A percentile compares a stretch with the other conserved stretches of the same genome.
Evolutionary conservation across 2,888 invertebrate species (phyloP).

Genomic region (Noctua janthina): DNA sequence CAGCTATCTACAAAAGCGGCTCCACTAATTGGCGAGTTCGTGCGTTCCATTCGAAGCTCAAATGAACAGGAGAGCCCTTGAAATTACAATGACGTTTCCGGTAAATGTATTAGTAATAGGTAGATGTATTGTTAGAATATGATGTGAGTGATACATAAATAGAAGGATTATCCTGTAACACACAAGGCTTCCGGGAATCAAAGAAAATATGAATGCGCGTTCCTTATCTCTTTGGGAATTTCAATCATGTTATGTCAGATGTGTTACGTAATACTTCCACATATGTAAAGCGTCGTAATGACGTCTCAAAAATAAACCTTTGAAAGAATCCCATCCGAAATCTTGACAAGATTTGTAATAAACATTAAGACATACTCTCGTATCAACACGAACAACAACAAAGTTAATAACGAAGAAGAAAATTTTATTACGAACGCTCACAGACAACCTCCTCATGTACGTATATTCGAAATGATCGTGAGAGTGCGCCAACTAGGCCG

Average conservation of each 20-base stretch:
- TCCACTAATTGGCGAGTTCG: constrained; percentile 45
- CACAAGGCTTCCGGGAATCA: not conserved
- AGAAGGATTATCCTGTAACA: not conserved
- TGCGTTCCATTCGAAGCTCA: constrained; percentile 26
- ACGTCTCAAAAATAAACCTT: constrained; percentile 19
- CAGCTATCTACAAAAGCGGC: constrained; percentile 46
- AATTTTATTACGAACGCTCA: constrained; percentile 58
- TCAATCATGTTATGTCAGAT: not conserved
- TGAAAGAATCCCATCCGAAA: constrained; percentile 24
- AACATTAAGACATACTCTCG: constrained; percentile 49
- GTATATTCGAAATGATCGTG: constrained; percentile 51
- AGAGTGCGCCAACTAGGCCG: constrained; percentile 63
- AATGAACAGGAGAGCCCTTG: constrained; percentile 1
- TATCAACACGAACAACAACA: constrained; percentile 48
- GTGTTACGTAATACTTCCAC: not conserved
- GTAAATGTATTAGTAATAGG: constrained; percentile 3
- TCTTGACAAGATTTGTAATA: constrained; percentile 49
- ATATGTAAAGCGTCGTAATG: not conserved
- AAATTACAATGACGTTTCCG: constrained; percentile 8
- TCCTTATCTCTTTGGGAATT: not conserved
- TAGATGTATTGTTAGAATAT: not conserved
- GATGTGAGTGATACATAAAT: constrained; percentile 12
- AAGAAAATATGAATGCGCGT: not conserved
- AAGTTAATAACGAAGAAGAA: constrained; percentile 57
- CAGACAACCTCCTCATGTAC: constrained; percentile 23